These are phyloP conservation scores for Pygocentrus nattereri DNA, from an alignment of 2,797 vertebrate genomes.

Conservation along the genomic window DNA sequence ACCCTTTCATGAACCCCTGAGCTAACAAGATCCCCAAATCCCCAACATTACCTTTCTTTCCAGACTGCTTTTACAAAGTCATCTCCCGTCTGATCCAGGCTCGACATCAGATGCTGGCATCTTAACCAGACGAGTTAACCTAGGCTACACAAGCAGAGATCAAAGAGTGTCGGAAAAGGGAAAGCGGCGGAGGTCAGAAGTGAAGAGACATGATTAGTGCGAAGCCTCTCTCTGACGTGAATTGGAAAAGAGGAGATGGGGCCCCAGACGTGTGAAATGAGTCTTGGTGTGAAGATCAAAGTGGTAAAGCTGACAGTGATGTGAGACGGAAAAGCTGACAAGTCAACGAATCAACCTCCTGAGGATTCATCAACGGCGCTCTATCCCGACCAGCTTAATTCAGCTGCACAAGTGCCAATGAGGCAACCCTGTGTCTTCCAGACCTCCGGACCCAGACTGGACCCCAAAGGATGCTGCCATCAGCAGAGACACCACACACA, in stretches of 20 bases:
- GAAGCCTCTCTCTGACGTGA: conserved; percentile 54
- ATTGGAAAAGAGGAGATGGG: conserved; percentile 43
- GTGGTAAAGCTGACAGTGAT: conserved; percentile 59
- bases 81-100: conserved; percentile 24
- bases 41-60: conserved; percentile 27
- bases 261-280: conserved; percentile 68
- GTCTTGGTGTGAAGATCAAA: conserved; percentile 66
- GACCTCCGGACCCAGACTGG: background rate
- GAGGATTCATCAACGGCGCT: conserved; percentile 57
- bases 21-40: conserved; percentile 30
- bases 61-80: conserved; percentile 25
- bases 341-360: conserved; percentile 32
- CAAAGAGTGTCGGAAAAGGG: conserved; percentile 41
- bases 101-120: conserved; percentile 58
- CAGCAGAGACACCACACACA: background rate
- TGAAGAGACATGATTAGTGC: conserved; percentile 64
- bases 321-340: conserved; percentile 40
- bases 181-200: conserved; percentile 41
- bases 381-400: conserved; percentile 42
- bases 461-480: background rate
- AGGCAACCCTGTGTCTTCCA: conserved; percentile 9
- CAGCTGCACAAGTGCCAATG: conserved; percentile 45
- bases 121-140: conserved; percentile 53
- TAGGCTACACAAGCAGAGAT: conserved; percentile 40
- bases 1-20: conserved; percentile 22